Evolutionary conservation across 1,140 invertebrate species (phyloP).

Genomic region (Anastrepha obliqua): DNA sequence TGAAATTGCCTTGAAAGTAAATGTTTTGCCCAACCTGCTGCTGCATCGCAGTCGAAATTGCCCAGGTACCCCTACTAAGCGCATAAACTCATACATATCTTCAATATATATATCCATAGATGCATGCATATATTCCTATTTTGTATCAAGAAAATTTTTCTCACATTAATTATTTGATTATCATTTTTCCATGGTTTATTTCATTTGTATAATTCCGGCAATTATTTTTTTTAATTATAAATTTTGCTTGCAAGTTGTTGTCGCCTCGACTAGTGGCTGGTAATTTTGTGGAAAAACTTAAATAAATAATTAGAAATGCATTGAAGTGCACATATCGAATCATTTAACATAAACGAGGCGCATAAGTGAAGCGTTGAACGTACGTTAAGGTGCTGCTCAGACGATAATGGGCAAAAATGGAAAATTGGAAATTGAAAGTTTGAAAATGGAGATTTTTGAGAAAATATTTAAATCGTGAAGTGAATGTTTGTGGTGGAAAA

Average conservation of each 20-base stretch:
- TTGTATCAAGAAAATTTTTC: background rate
- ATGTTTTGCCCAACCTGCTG: background rate
- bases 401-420: background rate
- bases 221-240: slow-evolving; percentile 18
- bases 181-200: slow-evolving; percentile 25
- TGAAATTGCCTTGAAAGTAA: slow-evolving; percentile 38
- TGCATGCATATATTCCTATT: background rate
- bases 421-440: slow-evolving; percentile 28
- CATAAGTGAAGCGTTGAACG: background rate
- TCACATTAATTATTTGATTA: slow-evolving; percentile 42
- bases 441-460: background rate
- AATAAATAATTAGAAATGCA: slow-evolving; percentile 9
- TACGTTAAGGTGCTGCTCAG: background rate
- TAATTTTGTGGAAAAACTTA: background rate
- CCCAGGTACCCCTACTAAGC: background rate
- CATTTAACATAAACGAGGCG: slow-evolving; percentile 26
- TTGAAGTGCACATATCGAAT: slow-evolving; percentile 17
- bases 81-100: background rate
- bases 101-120: background rate
- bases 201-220: slow-evolving; percentile 13
- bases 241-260: too few relatives aligned
- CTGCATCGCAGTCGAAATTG: background rate
- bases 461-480: too few relatives aligned
- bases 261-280: too few relatives aligned
- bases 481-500: too few relatives aligned